A percentile compares a stretch with the other conserved stretches of the same genome.
These are phyloP conservation scores for Speoplatyrhinus poulsoni DNA, from an alignment of 2,113 vertebrate genomes.

Conservation along the genomic window DNA sequence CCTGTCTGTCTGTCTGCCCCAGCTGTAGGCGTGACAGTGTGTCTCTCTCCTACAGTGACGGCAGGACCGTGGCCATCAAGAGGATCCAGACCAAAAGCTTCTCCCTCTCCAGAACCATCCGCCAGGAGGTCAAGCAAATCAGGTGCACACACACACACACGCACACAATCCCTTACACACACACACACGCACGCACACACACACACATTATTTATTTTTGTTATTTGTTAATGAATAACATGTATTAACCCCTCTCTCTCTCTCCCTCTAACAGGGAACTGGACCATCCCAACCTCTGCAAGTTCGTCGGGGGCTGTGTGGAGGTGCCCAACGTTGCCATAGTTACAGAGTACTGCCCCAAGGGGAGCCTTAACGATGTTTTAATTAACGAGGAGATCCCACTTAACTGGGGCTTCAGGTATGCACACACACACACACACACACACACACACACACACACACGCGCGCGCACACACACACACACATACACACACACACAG, in stretches of 20 bases:
- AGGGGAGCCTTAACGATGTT: slow-evolving; percentile 82
- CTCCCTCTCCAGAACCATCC: slow-evolving; percentile 79
- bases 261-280: slow-evolving; percentile 76
- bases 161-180: slow-evolving; percentile 7
- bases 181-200: slow-evolving; percentile 4
- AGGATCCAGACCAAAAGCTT: slow-evolving; percentile 82
- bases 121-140: slow-evolving; percentile 85
- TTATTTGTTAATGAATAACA: too few species aligned
- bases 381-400: slow-evolving; percentile 84
- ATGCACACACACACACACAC: slow-evolving; percentile 5
- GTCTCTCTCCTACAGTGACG: slow-evolving; percentile 72
- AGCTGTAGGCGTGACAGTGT: not conserved
- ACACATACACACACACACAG: not conserved
- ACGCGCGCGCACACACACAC: not conserved
- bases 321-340: slow-evolving; percentile 83
- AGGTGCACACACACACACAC: slow-evolving; percentile 66
- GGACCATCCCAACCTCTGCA: slow-evolving; percentile 86
- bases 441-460: not conserved
- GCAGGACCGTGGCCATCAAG: slow-evolving; percentile 83
- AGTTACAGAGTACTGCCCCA: slow-evolving; percentile 87
- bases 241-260: not conserved
- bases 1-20: not conserved
- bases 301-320: slow-evolving; percentile 84
- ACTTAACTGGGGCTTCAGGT: slow-evolving; percentile 88
- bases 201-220: not conserved